phyloP scores from a whole-genome alignment of 2,888 invertebrate genomes.

The Cheilosia grossa region DNA sequence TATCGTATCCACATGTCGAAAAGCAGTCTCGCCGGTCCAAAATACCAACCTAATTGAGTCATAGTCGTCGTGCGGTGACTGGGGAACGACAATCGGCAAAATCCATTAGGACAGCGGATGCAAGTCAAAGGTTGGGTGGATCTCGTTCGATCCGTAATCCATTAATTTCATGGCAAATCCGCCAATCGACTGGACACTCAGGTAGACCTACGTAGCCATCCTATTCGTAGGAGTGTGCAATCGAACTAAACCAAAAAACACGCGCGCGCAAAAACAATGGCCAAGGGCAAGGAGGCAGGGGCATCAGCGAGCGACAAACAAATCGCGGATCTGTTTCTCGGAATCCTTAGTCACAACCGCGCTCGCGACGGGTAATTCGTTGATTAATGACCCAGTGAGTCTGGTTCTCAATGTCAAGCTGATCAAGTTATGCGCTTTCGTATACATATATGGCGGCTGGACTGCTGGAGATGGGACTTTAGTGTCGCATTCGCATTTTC shows the following conservation, averaged over 20 bases:
- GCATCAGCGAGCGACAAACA: conserved; percentile 59
- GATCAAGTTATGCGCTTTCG: conserved; percentile 72
- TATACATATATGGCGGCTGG: conserved; percentile 49
- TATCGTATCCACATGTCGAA: conserved; percentile 22
- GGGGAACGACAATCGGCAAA: conserved; percentile 51
- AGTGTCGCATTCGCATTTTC: conserved; percentile 21
- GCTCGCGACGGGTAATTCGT: conserved; percentile 72
- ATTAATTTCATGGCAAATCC: conserved; percentile 65
- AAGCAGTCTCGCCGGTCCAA: conserved; percentile 47
- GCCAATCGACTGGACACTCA: conserved; percentile 6
- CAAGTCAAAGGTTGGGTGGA: conserved; percentile 62
- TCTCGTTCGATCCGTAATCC: conserved; percentile 62
- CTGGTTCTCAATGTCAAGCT: conserved; percentile 74
- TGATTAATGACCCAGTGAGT: conserved; percentile 74
- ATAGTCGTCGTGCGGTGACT: conserved; percentile 33
- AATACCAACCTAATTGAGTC: conserved; percentile 74
- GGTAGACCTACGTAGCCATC: conserved; percentile 37
- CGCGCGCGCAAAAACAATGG: conserved; percentile 34
- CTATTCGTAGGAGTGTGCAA: conserved; percentile 73
- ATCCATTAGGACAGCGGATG: conserved; percentile 66
- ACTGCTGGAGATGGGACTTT: conserved; percentile 35
- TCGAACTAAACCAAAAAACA: conserved; percentile 56
- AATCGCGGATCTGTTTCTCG: conserved; percentile 72
- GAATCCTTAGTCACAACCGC: conserved; percentile 74
- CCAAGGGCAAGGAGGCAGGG: conserved; percentile 6